phyloP scores from a whole-genome alignment of 2,888 invertebrate species.

The Ectemnius continuus region DNA sequence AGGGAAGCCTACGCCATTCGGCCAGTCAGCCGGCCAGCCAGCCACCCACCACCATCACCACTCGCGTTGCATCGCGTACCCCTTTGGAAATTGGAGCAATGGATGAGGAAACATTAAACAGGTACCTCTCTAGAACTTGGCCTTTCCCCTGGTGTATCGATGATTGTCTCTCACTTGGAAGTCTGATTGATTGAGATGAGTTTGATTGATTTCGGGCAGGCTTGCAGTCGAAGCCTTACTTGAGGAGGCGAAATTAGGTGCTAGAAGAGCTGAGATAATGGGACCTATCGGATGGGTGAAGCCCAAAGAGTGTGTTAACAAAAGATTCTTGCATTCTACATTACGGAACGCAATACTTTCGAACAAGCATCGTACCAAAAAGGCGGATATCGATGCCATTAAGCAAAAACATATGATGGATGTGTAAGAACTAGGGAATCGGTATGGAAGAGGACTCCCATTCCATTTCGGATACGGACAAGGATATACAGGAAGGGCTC shows the following conservation, averaged over 20 bases:
- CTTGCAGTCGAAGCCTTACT: conserved; percentile 74
- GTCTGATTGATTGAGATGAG: too few species aligned
- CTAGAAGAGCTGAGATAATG: conserved; percentile 73
- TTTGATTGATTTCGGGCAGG: conserved; percentile 35
- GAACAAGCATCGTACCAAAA: conserved; percentile 59
- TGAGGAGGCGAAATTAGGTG: conserved; percentile 74
- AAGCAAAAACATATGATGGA: too few species aligned
- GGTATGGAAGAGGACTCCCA: too few species aligned
- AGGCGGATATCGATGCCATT: too few species aligned
- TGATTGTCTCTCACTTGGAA: neutral
- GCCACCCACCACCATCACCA: too few species aligned
- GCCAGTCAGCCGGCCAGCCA: too few species aligned
- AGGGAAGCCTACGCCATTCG: too few species aligned
- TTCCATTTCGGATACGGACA: too few species aligned
- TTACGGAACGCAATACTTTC: conserved; percentile 72
- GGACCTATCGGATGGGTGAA: conserved; percentile 76
- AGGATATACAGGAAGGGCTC: too few species aligned
- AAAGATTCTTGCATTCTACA: conserved; percentile 74
- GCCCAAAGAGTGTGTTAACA: conserved; percentile 74
- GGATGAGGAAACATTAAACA: conserved; percentile 72
- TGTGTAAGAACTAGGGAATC: too few species aligned
- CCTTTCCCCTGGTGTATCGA: neutral
- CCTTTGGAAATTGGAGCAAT: conserved; percentile 37
- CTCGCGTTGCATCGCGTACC: too few species aligned
- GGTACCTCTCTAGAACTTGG: conserved; percentile 44